Base-by-base conservation (phyloP, 2,888 invertebrate genomes). In the Parnassius mnemosyne region DNA sequence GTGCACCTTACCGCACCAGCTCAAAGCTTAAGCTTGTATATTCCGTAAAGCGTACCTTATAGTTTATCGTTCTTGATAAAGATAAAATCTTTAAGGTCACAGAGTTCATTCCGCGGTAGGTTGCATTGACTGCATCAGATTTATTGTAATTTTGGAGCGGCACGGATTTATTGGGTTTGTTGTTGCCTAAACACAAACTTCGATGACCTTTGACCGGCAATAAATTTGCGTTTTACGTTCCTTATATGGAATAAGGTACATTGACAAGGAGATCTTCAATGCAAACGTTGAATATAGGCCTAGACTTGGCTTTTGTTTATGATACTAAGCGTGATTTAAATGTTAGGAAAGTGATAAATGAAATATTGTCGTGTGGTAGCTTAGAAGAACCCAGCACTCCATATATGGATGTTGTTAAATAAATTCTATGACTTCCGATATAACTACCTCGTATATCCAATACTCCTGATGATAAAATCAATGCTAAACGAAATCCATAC, bases 21-120 rank as follows among this genome's bases (percentile, higher is more conserved):
- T 13, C 16, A 12, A 56, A 49, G 53, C 20, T 47, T 16, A 10
- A 12, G 13, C 43, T 53, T 41, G n/a, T 34, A 50, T 47, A 53
- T 64, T 64, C 58, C 57, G 59, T 47, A 61, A 54, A 54, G 57
- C 47, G 52, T 56, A 57, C 42, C 44, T 66, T 53, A 34, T 34
- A 64, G 57, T 67, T 65, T 65, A 63, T 67, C 65, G 60, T 50
- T 55, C 49, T 55, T 57, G 61, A 61, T 65, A 58, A 58, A 65
- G 63, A 59, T 53, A 52, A 65, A 60, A 65, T 67, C 57, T 53
- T 55, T 50, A 57, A 63, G 67, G 64, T 67, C 65, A 55, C 57
- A 56, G 13, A 58, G 67, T 63, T 67, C 67, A 65, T 52, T 25
- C 59, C 60, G 63, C 63, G 65, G 56, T 58, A 44, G 63, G 67